Evolutionary conservation across 2,797 vertebrate genomes (phyloP).

Genomic region (Anniella stebbinsi): DNA sequence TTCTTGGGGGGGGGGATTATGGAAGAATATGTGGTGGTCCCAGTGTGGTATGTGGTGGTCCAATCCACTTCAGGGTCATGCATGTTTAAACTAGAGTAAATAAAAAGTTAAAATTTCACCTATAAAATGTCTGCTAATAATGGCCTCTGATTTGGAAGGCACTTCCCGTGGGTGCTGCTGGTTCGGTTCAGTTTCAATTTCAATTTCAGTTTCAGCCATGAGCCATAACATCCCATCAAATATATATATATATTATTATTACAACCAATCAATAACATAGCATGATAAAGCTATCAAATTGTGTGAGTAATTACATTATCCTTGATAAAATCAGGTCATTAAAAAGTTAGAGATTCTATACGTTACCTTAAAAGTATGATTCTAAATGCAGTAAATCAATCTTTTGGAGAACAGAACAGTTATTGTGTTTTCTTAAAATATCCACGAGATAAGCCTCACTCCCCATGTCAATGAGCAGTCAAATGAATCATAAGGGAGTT

Average conservation of each 20-base stretch:
- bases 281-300: not conserved
- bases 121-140: no score
- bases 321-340: not conserved
- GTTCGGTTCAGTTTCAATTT: not conserved
- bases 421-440: not conserved
- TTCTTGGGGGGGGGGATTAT: no score
- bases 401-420: not conserved
- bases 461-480: not conserved
- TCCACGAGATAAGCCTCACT: not conserved
- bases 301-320: not conserved
- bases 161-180: not conserved
- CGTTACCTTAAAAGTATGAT: not conserved
- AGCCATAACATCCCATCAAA: not conserved
- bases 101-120: no score
- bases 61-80: no score
- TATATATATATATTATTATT: no score
- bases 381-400: not conserved
- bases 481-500: not conserved
- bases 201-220: not conserved
- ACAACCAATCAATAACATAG: not conserved
- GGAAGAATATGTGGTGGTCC: no score
- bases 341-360: not conserved
- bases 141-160: not conserved
- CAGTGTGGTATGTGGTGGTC: no score
- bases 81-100: no score